These are phyloP conservation scores for Pteronura brasiliensis DNA, from an alignment of 2,113 vertebrate genomes.

Conservation along the genomic window DNA sequence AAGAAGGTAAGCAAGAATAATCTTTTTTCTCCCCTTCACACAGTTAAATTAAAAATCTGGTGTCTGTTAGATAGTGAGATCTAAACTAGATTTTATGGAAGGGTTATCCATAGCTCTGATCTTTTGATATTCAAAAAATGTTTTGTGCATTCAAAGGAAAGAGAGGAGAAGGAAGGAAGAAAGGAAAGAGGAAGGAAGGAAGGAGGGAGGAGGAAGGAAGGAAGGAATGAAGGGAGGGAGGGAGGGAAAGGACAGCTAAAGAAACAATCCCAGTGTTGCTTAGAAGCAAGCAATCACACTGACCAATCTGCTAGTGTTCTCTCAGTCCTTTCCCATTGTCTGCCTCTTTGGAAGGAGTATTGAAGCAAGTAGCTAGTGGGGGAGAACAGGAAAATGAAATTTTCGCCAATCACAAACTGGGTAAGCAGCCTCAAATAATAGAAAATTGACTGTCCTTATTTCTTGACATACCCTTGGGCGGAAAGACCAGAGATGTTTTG, in stretches of 20 bases:
- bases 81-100: neutral
- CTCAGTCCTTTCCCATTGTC: neutral
- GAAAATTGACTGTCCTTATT: neutral
- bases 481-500: neutral
- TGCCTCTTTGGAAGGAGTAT: neutral
- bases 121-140: slow-evolving; percentile 1
- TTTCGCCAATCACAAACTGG: neutral
- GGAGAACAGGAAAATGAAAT: neutral
- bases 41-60: neutral
- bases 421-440: neutral
- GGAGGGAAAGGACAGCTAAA: neutral
- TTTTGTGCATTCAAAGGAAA: neutral
- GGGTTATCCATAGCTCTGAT: neutral
- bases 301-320: neutral
- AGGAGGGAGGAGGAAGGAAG: neutral
- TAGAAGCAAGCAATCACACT: neutral
- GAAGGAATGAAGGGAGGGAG: neutral
- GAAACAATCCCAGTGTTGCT: neutral
- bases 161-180: neutral
- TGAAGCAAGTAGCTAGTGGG: neutral
- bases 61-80: neutral
- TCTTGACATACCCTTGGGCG: neutral
- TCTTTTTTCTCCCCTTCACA: neutral
- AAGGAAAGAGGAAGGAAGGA: too few relatives aligned
- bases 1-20: neutral